Evolutionary conservation across 1,140 invertebrate genomes (phyloP), one percentile per base, ranked within the genome.

Genomic region (Callitettix versicolor): DNA sequence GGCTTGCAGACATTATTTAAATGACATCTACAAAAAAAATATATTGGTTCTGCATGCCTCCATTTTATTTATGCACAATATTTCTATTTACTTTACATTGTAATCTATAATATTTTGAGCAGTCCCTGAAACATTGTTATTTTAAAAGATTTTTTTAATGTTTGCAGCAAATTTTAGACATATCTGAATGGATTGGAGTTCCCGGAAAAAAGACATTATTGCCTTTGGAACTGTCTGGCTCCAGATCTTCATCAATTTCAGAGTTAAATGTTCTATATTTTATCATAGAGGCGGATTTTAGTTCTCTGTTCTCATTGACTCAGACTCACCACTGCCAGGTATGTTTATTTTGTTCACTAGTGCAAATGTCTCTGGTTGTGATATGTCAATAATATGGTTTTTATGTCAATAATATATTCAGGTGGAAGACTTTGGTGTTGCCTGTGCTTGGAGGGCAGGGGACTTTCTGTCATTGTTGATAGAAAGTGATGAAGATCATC

Each of bases 381-480:
- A 4, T 50, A 24, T 53, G 12, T 44, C 40, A 42, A 51, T 20
- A 52, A 38, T 53, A 33, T 12, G 41, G 51, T 20, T 52, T 14
- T 53, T 57, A 15, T 20, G 40, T 53, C 38, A 57, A 50, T 30
- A 43, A 30, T 30, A 9, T 4, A 30, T 30, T 30, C 61, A 84
- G 79, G 68, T 84, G 41, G 81, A 84, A 68, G 73, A 80, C 63
- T 84, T 78, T 63, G 81, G 82, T 57, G 70, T 76, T 62, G 72
- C 78, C 36, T 68, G 78, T 42, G 78, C 81, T 36, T 84, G 81
- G 82, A 80, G 75, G 53, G 72, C 74, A 14, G 71, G 74, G 49
- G 74, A 78, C 63, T 70, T 72, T 64, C 76, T 84, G 58, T 75
- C 76, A 36, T 63, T 81, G 24, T 73, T 84, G 57, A 61, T 84